Percentiles rank a stretch among this genome's conserved stretches.
Evolutionary conservation across 1,140 invertebrate genomes (phyloP).

Genomic region (Copidosoma floridanum): DNA sequence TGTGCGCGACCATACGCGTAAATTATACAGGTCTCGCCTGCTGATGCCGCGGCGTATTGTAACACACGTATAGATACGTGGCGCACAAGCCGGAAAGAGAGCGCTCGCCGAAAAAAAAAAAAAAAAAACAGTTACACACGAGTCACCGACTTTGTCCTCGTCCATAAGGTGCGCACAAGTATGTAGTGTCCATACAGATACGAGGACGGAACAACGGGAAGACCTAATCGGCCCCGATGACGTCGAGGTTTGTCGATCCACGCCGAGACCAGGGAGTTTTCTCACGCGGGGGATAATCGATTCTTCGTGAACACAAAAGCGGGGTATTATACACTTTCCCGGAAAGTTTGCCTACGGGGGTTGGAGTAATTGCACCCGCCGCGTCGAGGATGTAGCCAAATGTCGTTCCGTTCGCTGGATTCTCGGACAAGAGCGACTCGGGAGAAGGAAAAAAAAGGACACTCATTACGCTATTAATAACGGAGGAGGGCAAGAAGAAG

Average conservation of each 20-base stretch:
- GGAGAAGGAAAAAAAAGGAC: not conserved
- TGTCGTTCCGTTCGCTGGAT: slow-evolving; percentile 3
- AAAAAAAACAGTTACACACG: slow-evolving; percentile 39
- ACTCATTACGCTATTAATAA: slow-evolving; percentile 26
- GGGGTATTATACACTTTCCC: too few species aligned
- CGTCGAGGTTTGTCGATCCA: too few species aligned
- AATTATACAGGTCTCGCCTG: slow-evolving; percentile 22
- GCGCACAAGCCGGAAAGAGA: slow-evolving; percentile 39
- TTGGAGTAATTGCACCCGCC: too few species aligned
- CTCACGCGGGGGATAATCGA: too few species aligned
- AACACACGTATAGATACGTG: not conserved
- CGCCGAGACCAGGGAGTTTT: too few species aligned
- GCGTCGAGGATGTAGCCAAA: too few species aligned
- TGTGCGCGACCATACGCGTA: slow-evolving; percentile 22
- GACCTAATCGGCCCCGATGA: too few species aligned
- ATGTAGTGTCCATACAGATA: not conserved
- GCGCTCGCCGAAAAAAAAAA: slow-evolving; percentile 38
- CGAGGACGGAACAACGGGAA: not conserved
- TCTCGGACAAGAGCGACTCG: not conserved
- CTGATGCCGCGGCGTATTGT: too few species aligned
- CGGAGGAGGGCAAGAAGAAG: not conserved
- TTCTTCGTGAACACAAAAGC: too few species aligned
- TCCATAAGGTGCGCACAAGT: too few species aligned
- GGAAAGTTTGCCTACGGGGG: too few species aligned
- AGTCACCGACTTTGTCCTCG: too few species aligned